Evolutionary conservation across 2,797 vertebrate genomes (phyloP).

Genomic region (Calcarius lapponicus): DNA sequence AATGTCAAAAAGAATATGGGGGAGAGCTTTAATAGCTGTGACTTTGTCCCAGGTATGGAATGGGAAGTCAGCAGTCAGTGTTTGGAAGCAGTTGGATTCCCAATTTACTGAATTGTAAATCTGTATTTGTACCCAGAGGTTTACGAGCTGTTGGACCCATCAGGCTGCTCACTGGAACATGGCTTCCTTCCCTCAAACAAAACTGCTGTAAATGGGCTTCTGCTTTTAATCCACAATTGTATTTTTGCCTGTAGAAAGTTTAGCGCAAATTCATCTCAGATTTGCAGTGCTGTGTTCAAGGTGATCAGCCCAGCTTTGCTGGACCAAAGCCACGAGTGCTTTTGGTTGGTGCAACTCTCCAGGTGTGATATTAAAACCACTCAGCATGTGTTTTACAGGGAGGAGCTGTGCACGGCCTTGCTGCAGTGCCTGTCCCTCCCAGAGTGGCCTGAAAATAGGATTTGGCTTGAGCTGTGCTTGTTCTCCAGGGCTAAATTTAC

Average conservation of each 20-base stretch:
- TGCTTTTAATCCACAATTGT: neutral
- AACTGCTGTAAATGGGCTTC: neutral
- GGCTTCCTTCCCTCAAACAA: neutral
- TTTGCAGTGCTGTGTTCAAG: neutral
- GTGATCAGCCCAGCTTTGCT: neutral
- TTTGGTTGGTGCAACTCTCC: neutral
- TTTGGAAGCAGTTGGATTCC: neutral
- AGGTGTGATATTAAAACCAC: neutral
- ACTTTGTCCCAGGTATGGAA: neutral
- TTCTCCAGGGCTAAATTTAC: constrained; percentile 9
- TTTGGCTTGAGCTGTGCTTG: neutral
- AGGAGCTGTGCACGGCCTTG: neutral
- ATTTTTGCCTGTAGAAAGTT: neutral
- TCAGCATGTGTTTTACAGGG: neutral
- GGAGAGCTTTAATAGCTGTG: neutral
- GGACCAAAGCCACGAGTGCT: accelerated
- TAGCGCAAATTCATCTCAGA: accelerated
- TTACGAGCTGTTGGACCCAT: neutral
- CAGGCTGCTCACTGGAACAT: neutral
- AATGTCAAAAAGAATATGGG: neutral
- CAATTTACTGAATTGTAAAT: neutral
- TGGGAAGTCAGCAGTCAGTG: neutral
- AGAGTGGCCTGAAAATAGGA: neutral
- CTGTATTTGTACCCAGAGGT: neutral
- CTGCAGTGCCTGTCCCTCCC: neutral